Conservation (phyloP, 2,113 vertebrate genomes). For the Cinclus mexicanus region DNA sequence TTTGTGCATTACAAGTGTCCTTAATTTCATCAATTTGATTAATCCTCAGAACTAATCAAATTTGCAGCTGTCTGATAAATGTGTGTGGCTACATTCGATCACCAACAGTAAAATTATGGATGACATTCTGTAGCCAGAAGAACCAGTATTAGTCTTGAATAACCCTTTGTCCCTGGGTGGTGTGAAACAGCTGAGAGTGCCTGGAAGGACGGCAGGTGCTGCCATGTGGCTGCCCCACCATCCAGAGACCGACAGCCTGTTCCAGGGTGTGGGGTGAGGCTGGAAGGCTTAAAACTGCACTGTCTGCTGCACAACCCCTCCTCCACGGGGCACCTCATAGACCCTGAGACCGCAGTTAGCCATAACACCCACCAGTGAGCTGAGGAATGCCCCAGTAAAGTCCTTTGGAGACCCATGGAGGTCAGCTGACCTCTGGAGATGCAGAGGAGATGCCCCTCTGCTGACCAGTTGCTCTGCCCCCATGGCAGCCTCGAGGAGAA, state of each 20-base stretch:
- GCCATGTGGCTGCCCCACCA: no score
- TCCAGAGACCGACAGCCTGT: fast-evolving
- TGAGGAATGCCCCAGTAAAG: fast-evolving
- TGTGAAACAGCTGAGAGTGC: fast-evolving
- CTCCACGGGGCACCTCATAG: neutral
- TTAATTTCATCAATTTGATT: neutral
- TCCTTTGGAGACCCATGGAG: neutral
- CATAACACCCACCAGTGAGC: neutral
- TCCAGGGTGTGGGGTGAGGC: neutral
- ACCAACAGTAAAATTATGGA: neutral
- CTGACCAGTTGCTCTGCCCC: neutral
- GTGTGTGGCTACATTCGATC: neutral
- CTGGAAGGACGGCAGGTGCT: neutral
- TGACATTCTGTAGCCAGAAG: neutral
- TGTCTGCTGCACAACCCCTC: fast-evolving
- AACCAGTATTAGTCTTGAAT: neutral
- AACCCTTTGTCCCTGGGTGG: neutral
- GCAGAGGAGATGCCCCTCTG: neutral
- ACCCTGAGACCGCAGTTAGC: neutral
- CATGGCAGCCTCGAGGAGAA: fast-evolving
- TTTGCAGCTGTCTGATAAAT: neutral
- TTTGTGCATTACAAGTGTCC: neutral
- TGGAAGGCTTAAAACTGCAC: neutral
- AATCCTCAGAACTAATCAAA: neutral
- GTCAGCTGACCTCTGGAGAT: neutral